A percentile compares a stretch with the other conserved stretches of the same genome.
phyloP scores from a whole-genome alignment of 2,113 vertebrate genomes.

The Fregetta grallaria region DNA sequence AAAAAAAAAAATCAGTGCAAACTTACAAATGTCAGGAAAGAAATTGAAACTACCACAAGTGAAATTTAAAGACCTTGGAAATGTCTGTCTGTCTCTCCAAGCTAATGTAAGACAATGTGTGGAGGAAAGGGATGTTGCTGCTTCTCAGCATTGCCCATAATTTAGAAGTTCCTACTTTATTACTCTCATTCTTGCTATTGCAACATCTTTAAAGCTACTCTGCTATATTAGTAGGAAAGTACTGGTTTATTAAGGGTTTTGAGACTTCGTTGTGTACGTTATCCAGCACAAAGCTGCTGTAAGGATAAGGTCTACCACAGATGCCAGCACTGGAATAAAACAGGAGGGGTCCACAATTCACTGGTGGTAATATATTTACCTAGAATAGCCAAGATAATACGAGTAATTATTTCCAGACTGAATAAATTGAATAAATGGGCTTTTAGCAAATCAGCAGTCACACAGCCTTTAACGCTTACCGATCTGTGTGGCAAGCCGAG shows the following conservation, averaged over 20 bases:
- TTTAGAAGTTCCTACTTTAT: neutral
- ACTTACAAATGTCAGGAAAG: neutral
- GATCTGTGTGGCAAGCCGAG: neutral
- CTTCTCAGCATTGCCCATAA: neutral
- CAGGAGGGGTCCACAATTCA: neutral
- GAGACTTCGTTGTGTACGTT: neutral
- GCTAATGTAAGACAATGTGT: neutral
- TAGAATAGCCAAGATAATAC: neutral
- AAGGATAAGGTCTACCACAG: neutral
- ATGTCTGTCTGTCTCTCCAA: neutral
- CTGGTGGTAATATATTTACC: neutral
- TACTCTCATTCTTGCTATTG: neutral
- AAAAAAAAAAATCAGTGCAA: neutral
- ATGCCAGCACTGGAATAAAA: neutral
- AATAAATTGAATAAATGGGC: neutral
- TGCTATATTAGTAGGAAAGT: neutral
- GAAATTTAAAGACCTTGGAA: neutral
- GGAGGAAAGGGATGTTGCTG: neutral
- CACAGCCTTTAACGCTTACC: neutral
- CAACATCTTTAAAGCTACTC: neutral
- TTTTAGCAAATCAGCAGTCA: slow-evolving; percentile 13
- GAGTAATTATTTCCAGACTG: neutral
- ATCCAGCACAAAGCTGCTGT: neutral
- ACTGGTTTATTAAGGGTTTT: neutral
- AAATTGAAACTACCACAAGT: neutral